These are phyloP conservation scores for Meteorus sp. DNA, from an alignment of 1,140 invertebrate species.

Conservation along the genomic window DNA sequence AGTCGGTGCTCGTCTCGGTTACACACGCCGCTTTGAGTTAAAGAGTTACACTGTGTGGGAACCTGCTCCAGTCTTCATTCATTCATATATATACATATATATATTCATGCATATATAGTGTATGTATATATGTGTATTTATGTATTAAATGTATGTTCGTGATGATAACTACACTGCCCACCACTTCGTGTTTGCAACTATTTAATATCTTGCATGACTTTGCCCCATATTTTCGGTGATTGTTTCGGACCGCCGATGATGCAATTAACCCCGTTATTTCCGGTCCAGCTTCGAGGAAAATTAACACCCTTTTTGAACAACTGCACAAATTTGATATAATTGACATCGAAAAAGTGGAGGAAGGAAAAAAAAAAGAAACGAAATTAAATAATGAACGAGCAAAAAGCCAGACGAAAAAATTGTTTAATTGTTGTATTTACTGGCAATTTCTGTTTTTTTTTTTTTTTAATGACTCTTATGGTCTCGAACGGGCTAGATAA, in stretches of 20 bases:
- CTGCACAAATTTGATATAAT: constrained; percentile 1
- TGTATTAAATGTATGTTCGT: background rate
- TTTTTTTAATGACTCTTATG: no score
- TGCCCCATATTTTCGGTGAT: background rate
- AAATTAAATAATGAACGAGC: no score
- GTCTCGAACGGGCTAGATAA: no score
- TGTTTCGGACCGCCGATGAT: background rate
- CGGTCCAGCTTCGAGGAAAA: background rate
- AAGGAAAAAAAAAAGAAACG: no score
- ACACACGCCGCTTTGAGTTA: constrained; percentile 38
- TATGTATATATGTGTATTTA: constrained; percentile 8
- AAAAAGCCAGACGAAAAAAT: no score
- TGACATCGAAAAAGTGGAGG: no score
- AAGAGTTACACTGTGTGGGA: constrained; percentile 41
- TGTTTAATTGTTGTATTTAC: no score
- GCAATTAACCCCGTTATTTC: constrained; percentile 7
- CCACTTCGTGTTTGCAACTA: no score
- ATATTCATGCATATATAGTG: constrained; percentile 8
- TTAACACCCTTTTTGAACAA: background rate
- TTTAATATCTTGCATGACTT: constrained; percentile 11
- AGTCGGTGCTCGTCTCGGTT: constrained; percentile 48
- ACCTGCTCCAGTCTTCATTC: constrained; percentile 21
- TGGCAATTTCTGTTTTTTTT: no score
- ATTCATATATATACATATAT: constrained; percentile 18
- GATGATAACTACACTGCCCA: background rate